These are phyloP conservation scores for Chaenodraco wilsoni DNA, from an alignment of 2,797 vertebrate genomes.

Conservation along the genomic window DNA sequence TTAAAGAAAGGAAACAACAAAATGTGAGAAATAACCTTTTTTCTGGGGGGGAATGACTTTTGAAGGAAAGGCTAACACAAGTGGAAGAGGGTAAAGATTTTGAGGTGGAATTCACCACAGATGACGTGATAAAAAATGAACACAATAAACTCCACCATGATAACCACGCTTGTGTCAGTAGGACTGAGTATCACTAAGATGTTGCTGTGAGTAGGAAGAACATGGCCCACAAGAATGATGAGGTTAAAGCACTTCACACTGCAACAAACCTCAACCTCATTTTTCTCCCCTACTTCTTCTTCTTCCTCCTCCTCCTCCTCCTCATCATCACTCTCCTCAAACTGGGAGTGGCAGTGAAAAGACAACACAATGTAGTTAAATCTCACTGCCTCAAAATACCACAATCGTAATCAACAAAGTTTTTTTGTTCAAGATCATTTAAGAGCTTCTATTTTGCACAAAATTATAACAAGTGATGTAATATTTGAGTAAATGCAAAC, in stretches of 20 bases:
- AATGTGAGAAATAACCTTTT: neutral
- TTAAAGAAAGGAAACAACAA: slow-evolving; percentile 13
- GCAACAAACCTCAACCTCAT: slow-evolving; percentile 77
- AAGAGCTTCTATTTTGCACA: neutral
- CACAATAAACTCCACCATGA: slow-evolving; percentile 32
- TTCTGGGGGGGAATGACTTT: slow-evolving; percentile 8
- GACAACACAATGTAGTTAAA: slow-evolving; percentile 27
- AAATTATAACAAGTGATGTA: neutral
- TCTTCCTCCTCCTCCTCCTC: slow-evolving; percentile 56
- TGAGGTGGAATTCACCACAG: slow-evolving; percentile 28
- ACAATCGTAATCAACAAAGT: neutral
- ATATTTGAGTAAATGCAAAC: slow-evolving; percentile 49
- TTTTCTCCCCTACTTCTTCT: slow-evolving; percentile 63
- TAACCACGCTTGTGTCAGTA: slow-evolving; percentile 11
- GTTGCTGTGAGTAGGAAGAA: slow-evolving; percentile 13
- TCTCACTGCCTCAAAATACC: neutral
- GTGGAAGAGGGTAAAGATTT: neutral
- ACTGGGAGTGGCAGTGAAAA: slow-evolving; percentile 63
- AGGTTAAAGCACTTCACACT: slow-evolving; percentile 25
- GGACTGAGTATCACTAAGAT: slow-evolving; percentile 19
- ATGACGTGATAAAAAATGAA: slow-evolving; percentile 16
- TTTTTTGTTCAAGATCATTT: neutral
- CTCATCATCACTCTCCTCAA: slow-evolving; percentile 78
- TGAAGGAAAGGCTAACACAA: slow-evolving; percentile 22
- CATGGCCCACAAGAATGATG: slow-evolving; percentile 5